These are phyloP conservation scores for Plectropomus leopardus DNA, from an alignment of 2,113 vertebrate species.

Conservation along the genomic window DNA sequence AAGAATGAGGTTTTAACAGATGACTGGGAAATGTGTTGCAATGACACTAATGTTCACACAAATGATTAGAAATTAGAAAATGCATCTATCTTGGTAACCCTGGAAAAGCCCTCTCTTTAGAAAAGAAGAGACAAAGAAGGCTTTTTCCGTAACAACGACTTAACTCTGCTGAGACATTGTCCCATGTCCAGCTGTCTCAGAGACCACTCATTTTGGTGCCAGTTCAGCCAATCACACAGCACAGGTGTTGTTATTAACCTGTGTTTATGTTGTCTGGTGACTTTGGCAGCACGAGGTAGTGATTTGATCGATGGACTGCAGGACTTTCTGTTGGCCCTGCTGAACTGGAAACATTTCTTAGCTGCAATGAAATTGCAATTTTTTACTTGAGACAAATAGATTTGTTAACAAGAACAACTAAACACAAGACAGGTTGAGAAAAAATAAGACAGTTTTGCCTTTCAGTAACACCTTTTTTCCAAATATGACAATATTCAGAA, in stretches of 20 bases:
- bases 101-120: background rate
- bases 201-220: background rate
- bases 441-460: background rate
- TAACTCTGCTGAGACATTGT: background rate
- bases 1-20: conserved; percentile 12
- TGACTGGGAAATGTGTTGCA: background rate
- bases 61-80: background rate
- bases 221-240: background rate
- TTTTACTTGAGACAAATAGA: background rate
- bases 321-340: background rate
- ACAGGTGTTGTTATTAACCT: background rate
- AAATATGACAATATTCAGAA: too few relatives aligned
- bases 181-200: background rate
- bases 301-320: background rate
- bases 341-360: background rate
- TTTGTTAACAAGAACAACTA: background rate
- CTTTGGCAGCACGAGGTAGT: background rate
- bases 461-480: too few relatives aligned
- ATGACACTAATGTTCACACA: conserved; percentile 1
- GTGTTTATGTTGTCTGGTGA: background rate
- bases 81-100: background rate
- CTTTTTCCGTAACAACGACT: background rate
- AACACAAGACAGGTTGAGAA: background rate
- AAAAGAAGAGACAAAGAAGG: background rate
- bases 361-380: background rate